phyloP scores from a whole-genome alignment of 1,140 invertebrate genomes.

The Drosophila ambigua region DNA sequence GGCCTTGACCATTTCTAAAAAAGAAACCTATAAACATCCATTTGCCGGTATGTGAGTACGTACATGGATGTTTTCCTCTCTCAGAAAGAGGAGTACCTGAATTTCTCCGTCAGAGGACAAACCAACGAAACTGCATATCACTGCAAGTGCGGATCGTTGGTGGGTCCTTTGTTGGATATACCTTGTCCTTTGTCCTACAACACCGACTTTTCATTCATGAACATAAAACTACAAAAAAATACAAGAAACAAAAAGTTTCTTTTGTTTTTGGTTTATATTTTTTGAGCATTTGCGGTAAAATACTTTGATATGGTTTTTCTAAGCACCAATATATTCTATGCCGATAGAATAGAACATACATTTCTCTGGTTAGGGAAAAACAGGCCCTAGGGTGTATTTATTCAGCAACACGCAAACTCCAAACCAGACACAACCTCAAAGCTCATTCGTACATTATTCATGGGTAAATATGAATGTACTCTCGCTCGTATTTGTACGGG shows the following conservation, averaged over 20 bases:
- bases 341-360: not conserved
- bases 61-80: slow-evolving; percentile 9
- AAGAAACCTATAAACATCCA: slow-evolving; percentile 39
- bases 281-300: slow-evolving; percentile 47
- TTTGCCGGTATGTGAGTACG: slow-evolving; percentile 9
- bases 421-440: slow-evolving; percentile 49
- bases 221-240: slow-evolving; percentile 29
- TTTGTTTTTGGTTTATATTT: slow-evolving; percentile 46
- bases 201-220: slow-evolving; percentile 77
- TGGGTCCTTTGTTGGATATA: slow-evolving; percentile 38
- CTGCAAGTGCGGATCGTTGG: slow-evolving; percentile 70
- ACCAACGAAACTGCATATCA: slow-evolving; percentile 68
- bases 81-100: slow-evolving; percentile 3
- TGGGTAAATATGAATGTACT: slow-evolving; percentile 33
- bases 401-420: slow-evolving; percentile 59
- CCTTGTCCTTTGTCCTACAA: slow-evolving; percentile 47
- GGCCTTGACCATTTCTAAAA: slow-evolving; percentile 60
- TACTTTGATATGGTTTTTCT: slow-evolving; percentile 66
- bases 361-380: not conserved
- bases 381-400: slow-evolving; percentile 57
- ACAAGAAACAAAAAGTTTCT: slow-evolving; percentile 37
- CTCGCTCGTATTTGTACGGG: not conserved
- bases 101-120: slow-evolving; percentile 9
- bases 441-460: slow-evolving; percentile 78
- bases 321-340: slow-evolving; percentile 14